Percentiles rank a stretch among this genome's conserved stretches.
Conservation (phyloP, 2,113 vertebrate species). For the Vombatus ursinus region DNA sequence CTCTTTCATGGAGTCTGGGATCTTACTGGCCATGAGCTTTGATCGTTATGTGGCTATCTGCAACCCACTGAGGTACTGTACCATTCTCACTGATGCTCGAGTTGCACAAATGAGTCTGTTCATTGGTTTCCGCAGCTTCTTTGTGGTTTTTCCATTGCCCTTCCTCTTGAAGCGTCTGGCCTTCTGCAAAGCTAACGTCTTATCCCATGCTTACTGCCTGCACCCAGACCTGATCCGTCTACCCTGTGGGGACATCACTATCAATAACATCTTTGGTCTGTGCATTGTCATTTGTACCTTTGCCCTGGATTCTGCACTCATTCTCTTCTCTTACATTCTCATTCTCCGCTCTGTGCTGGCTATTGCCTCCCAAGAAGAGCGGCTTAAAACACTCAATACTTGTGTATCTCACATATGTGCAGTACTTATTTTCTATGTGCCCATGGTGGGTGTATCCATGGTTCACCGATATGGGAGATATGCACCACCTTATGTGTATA, state of each 20-base stretch:
- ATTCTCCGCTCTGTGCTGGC: not conserved
- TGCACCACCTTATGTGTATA: slow-evolving; percentile 6
- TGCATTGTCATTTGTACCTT: not conserved
- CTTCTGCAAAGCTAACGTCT: not conserved
- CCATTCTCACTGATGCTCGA: not conserved
- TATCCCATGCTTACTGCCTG: slow-evolving; percentile 19
- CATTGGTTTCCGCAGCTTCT: not conserved
- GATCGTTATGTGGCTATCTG: slow-evolving; percentile 30
- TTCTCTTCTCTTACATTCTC: not conserved
- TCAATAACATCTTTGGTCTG: not conserved
- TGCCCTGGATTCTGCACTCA: not conserved
- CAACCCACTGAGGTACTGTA: not conserved
- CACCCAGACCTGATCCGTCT: not conserved
- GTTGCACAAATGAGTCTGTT: not conserved
- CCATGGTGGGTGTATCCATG: slow-evolving; percentile 13
- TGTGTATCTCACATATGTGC: not conserved
- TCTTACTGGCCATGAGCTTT: slow-evolving; percentile 9
- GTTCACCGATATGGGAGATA: not conserved
- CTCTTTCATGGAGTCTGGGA: slow-evolving; percentile 5
- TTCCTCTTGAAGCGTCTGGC: not conserved
- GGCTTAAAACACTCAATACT: not conserved
- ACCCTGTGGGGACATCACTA: not conserved
- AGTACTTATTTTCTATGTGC: slow-evolving; percentile 8
- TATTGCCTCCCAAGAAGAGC: not conserved
- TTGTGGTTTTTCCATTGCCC: not conserved